Base-by-base conservation (phyloP, 2,888 invertebrate genomes). In the Oxytorus armatus region DNA sequence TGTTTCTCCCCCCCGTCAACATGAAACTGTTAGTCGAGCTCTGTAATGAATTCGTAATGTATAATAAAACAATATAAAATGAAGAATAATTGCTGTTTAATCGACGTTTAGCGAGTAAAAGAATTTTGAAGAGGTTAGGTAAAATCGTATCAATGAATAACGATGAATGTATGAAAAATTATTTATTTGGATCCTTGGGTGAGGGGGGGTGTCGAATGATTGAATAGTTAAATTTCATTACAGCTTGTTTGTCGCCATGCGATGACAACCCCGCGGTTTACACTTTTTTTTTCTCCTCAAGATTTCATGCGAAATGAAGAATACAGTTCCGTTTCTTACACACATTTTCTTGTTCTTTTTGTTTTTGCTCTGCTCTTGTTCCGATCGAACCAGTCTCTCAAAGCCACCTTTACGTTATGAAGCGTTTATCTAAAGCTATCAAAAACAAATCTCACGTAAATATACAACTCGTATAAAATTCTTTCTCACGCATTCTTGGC, bases 391-490 rank as follows among this genome's bases (percentile, higher is more conserved):
- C 42, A 82, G 57, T 77, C 70, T 82, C 72, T 73, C 18, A 47
- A 72, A 75, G 75, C 42, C 36, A 59, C 66, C 57, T 73, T 61
- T 47, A 51, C 63, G 63, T n/a, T n/a, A n/a, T 53, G 44, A 83
- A 83, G 77, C 76, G 57, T 68, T 74, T 68, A 73, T 79, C 79
- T 79, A 84, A 81, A 72, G 53, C 77, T 82, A 83, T 61, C 47
- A 36, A 81, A 66, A 78, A 75, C 47, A 77, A 82, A 82, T 82
- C 76, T 83, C 66, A 74, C 74, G 59, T 82, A 86, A 79, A 83
- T 81, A 80, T 84, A 85, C 86, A 84, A 82, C 83, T 86, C 82
- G 85, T 88, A 87, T 82, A 87, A 88, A 86, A 85, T 70, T 79
- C 81, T 83, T 83, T 79, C 81, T 83, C 84, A 84, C 82, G 68